These are phyloP conservation scores for Pseudolaguvia tuberculata DNA, from an alignment of 2,113 vertebrate species.

Conservation along the genomic window DNA sequence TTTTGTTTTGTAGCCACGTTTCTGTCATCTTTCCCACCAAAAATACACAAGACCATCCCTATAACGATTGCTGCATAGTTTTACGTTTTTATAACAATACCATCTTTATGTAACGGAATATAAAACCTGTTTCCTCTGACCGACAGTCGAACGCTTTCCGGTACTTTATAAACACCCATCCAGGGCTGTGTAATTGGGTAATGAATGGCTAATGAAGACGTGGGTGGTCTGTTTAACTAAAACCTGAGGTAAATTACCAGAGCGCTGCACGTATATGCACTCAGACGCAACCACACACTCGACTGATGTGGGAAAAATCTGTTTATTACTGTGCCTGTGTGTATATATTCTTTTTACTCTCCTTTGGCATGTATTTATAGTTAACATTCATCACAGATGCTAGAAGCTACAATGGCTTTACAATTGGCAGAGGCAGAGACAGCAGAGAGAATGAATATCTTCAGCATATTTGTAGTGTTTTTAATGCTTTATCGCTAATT, in stretches of 20 bases:
- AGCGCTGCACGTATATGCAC: background rate
- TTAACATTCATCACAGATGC: slow-evolving; percentile 47
- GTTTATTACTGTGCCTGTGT: slow-evolving; percentile 54
- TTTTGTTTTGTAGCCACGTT: background rate
- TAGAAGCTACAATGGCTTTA: slow-evolving; percentile 40
- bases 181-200: slow-evolving; percentile 35
- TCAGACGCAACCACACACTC: slow-evolving; percentile 9
- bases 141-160: slow-evolving; percentile 4
- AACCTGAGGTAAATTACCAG: slow-evolving; percentile 16
- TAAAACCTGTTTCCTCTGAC: background rate
- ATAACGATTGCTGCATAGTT: slow-evolving; percentile 6
- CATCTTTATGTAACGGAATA: background rate
- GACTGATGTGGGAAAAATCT: slow-evolving; percentile 49
- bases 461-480: slow-evolving; percentile 9
- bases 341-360: background rate
- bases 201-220: slow-evolving; percentile 48
- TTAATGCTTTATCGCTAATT: background rate
- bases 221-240: slow-evolving; percentile 56
- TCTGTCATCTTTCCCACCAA: background rate
- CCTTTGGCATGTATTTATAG: slow-evolving; percentile 41
- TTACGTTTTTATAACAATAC: slow-evolving; percentile 15
- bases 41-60: background rate
- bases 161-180: background rate
- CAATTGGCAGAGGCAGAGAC: slow-evolving; percentile 11
- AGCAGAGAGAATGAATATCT: background rate